phyloP scores from a whole-genome alignment of 2,888 invertebrate species.

The Cyclophora punctaria region DNA sequence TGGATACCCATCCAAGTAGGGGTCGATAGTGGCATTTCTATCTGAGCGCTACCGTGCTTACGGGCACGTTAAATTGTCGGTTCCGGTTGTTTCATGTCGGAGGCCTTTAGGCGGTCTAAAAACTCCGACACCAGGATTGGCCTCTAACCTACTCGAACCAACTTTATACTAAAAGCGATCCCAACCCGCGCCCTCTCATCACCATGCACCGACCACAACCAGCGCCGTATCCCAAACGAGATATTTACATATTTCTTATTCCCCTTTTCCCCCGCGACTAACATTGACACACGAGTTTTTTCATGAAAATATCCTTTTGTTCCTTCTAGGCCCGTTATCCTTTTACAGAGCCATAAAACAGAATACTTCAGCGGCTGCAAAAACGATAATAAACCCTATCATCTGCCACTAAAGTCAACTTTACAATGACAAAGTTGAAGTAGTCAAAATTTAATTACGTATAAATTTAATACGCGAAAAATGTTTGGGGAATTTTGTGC shows the following conservation, averaged over 20 bases:
- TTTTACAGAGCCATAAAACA: conserved; percentile 25
- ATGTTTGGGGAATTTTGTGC: conserved; percentile 10
- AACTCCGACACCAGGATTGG: no score
- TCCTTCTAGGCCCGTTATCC: conserved; percentile 50
- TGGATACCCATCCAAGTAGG: no score
- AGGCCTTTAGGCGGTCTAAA: no score
- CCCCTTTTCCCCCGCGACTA: conserved; percentile 27
- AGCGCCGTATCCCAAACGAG: conserved; percentile 15
- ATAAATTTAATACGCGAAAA: conserved; percentile 16
- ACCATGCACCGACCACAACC: neutral
- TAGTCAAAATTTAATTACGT: conserved; percentile 20
- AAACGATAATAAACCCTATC: conserved; percentile 6
- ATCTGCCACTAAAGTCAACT: neutral
- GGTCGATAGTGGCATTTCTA: no score
- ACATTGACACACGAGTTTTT: conserved; percentile 36
- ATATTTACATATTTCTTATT: conserved; percentile 38
- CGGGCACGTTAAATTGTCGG: no score
- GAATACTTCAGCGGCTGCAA: conserved; percentile 27
- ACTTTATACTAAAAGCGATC: no score
- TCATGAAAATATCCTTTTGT: conserved; percentile 43
- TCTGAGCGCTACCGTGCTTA: no score
- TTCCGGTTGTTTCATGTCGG: no score
- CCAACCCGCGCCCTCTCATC: no score
- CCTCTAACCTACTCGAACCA: no score
- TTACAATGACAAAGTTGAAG: neutral